Evolutionary conservation across 2,797 vertebrate species (phyloP), one percentile per base, ranked within the genome.

Genomic region (Tenualosa ilisha): DNA sequence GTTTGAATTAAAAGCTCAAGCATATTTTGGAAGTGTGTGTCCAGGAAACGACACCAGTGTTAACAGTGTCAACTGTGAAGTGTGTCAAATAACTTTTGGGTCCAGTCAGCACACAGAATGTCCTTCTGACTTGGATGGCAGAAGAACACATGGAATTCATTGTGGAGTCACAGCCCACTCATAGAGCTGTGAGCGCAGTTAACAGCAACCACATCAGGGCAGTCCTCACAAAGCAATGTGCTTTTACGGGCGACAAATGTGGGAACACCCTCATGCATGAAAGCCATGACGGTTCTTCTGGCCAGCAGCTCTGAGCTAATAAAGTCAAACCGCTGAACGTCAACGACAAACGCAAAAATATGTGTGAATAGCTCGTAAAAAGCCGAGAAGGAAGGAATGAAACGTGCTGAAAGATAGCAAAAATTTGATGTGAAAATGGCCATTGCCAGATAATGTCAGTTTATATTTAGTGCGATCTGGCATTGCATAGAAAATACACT

Each of bases 191-290:
- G 40, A 79, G 72, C 15, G 46, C 72, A 46, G 72, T 79, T 79
- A 93, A 90, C 51, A 85, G 86, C 87, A 87, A 83, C 93, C 93
- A 93, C 92, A 94, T 94, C 90, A 94, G 93, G 91, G 89, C 65
- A 82, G 86, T 87, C 81, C 91, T 92, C 92, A 92, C 92, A 93
- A 93, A 93, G 92, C 89, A 82, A 88, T 50, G 91, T 88, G 89
- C 92, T 94, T 79, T 95, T 93, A 94, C 49, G 89, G 87, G 91
- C 82, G 89, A 89, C 91, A 91, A 93, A 92, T 93, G 92, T 88
- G 92, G 93, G 93, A 94, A 95, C 93, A 94, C 93, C 94, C 94
- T 90, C 88, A 90, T 93, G 93, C 51, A 82, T 91, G 93, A 93
- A 92, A 92, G 93, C 93, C 93, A 93, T 93, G 89, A 93, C 89